Conservation (phyloP, 2,113 vertebrate genomes). For the Ivindomyrus marchei region DNA sequence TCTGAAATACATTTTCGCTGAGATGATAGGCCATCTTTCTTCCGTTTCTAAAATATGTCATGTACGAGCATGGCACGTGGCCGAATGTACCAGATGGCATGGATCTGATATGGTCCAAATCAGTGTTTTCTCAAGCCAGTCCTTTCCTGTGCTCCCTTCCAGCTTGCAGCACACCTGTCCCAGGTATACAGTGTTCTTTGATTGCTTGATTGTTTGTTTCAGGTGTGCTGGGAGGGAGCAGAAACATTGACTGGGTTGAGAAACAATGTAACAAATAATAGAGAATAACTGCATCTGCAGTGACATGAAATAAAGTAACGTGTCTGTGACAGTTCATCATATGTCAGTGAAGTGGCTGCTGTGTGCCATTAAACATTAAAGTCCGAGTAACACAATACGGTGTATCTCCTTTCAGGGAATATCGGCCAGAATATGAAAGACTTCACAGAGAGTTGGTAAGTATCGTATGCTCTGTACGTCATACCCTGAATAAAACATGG, state of each 20-base stretch:
- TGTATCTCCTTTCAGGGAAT: conserved; percentile 66
- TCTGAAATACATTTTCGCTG: background rate
- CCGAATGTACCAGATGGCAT: background rate
- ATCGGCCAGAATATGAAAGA: conserved; percentile 86
- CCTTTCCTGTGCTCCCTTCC: background rate
- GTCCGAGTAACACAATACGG: background rate
- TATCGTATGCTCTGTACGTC: background rate
- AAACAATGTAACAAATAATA: background rate
- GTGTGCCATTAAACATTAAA: background rate
- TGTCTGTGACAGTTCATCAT: background rate
- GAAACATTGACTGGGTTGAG: background rate
- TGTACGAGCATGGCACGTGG: background rate
- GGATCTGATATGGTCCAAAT: background rate
- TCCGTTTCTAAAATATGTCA: background rate
- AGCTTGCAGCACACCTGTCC: background rate
- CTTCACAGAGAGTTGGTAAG: conserved; percentile 77
- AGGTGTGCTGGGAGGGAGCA: background rate
- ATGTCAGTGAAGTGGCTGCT: background rate
- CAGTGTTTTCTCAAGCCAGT: background rate
- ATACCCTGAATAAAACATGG: background rate
- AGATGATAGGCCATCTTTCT: background rate
- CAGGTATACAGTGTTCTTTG: background rate
- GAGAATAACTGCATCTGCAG: background rate
- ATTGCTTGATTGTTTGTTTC: background rate
- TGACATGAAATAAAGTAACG: background rate